Evolutionary conservation across 2,888 invertebrate genomes (phyloP).

Genomic region (Tinea trinotella): DNA sequence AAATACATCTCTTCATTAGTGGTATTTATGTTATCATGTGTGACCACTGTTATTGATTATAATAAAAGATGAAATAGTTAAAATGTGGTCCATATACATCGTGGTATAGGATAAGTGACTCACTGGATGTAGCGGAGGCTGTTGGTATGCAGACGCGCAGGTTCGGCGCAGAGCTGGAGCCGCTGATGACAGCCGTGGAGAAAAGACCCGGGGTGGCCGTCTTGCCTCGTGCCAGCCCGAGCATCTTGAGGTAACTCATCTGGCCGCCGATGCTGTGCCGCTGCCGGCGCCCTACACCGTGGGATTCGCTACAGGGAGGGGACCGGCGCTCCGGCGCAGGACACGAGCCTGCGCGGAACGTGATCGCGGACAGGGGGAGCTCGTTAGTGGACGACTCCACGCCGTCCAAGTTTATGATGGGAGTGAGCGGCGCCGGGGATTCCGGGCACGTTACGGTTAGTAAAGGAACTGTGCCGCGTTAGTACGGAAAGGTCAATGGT

Average conservation of each 20-base stretch:
- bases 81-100: not conserved
- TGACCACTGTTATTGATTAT: not conserved
- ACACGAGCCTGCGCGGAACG: constrained; percentile 48
- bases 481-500: constrained; percentile 22
- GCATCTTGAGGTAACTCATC: constrained; percentile 94
- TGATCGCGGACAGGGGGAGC: constrained; percentile 75
- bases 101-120: constrained; percentile 1
- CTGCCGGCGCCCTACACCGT: constrained; percentile 83
- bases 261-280: constrained; percentile 97
- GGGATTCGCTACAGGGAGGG: constrained; percentile 40
- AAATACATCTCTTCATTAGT: not conserved
- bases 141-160: constrained; percentile 89
- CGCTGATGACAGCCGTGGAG: constrained; percentile 96
- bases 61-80: not conserved
- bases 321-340: constrained; percentile 34
- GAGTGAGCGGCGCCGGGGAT: constrained; percentile 45
- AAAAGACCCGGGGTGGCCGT: constrained; percentile 86
- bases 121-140: constrained; percentile 81
- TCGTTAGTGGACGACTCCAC: constrained; percentile 78
- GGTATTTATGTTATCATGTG: too few relatives aligned
- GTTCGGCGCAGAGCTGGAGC: constrained; percentile 93
- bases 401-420: constrained; percentile 52
- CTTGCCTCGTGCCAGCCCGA: constrained; percentile 77
- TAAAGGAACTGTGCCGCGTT: constrained; percentile 26
- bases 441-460: constrained; percentile 35